These are phyloP conservation scores for Artemisiospiza belli DNA, from an alignment of 2,113 vertebrate species.

Conservation along the genomic window DNA sequence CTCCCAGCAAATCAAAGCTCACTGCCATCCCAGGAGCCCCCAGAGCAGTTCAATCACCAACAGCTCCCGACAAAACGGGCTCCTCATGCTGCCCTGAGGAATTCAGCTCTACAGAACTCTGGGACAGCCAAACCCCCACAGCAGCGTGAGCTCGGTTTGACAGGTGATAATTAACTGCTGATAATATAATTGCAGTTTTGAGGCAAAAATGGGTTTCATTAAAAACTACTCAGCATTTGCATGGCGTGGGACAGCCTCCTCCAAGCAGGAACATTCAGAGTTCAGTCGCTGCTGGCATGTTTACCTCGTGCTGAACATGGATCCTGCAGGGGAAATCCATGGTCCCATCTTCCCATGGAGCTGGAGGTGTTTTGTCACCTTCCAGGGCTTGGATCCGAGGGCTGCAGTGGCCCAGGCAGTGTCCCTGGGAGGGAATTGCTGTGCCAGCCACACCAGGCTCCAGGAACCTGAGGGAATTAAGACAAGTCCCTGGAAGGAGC, in stretches of 20 bases:
- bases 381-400: not conserved
- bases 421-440: not conserved
- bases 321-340: not conserved
- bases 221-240: slow-evolving; percentile 55
- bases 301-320: not conserved
- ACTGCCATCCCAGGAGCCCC: not conserved
- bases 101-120: not conserved
- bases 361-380: not conserved
- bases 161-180: slow-evolving; percentile 80
- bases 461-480: not conserved
- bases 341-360: not conserved
- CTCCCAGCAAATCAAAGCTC: slow-evolving; percentile 19
- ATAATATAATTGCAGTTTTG: slow-evolving; percentile 69
- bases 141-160: slow-evolving; percentile 51
- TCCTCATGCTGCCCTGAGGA: slow-evolving; percentile 4
- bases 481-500: not conserved
- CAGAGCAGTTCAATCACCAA: not conserved
- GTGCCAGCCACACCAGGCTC: not conserved
- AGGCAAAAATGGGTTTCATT: slow-evolving; percentile 66
- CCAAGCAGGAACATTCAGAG: not conserved
- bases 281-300: not conserved
- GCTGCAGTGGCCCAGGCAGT: not conserved
- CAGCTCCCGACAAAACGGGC: not conserved
- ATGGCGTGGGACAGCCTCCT: not conserved
- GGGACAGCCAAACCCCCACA: slow-evolving; percentile 53